phyloP scores from a whole-genome alignment of 2,888 invertebrate genomes.

The Stenolophus ochropezus region DNA sequence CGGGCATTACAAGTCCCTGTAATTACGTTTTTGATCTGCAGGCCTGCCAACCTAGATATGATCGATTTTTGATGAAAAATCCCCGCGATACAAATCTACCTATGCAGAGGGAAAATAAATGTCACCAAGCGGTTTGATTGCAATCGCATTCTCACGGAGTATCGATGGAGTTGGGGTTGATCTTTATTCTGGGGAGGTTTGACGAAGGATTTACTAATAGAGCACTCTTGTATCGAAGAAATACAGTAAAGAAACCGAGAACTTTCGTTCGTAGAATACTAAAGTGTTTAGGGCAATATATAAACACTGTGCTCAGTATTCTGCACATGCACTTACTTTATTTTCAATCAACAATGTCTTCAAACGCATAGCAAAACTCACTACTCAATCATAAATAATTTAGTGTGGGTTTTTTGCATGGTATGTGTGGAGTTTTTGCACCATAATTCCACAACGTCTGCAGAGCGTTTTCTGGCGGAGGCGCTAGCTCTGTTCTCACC shows the following conservation, averaged over 20 bases:
- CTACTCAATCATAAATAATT: too few relatives aligned
- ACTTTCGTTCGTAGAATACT: neutral
- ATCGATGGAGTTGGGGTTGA: too few relatives aligned
- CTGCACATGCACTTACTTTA: neutral
- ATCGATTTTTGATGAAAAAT: constrained; percentile 3
- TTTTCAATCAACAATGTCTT: neutral
- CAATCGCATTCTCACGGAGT: neutral
- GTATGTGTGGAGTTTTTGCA: neutral
- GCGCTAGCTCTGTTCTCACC: neutral
- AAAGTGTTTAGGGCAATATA: neutral
- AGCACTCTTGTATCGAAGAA: neutral
- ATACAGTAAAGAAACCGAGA: neutral
- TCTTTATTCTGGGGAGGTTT: neutral
- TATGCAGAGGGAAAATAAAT: neutral
- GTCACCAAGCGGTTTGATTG: neutral
- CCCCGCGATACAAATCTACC: neutral
- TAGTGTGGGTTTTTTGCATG: too few relatives aligned
- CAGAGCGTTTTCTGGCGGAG: constrained; percentile 6
- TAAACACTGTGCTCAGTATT: neutral
- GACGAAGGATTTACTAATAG: neutral
- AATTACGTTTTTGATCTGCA: constrained; percentile 24
- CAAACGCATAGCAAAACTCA: neutral
- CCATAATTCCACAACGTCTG: neutral
- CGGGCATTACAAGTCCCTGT: neutral
- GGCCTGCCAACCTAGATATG: constrained; percentile 12